phyloP scores from a whole-genome alignment of 2,797 vertebrate species.

The Syndactyla subalaris region DNA sequence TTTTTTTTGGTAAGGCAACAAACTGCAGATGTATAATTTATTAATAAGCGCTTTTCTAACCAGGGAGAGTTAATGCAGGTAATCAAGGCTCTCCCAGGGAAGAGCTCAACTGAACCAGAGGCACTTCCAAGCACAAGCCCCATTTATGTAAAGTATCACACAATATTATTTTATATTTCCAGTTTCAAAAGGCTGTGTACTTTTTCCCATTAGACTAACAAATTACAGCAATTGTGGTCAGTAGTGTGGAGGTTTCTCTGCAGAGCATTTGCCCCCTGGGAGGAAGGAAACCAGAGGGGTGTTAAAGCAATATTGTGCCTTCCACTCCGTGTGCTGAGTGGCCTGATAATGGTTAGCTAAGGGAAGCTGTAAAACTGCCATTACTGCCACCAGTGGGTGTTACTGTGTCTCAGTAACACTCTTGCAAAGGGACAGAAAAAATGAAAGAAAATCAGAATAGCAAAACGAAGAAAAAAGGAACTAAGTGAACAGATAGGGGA shows the following conservation, averaged over 20 bases:
- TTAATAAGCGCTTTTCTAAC: slow-evolving; percentile 52
- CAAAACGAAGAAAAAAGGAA: not conserved
- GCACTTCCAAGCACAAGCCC: slow-evolving; percentile 38
- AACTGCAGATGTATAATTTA: slow-evolving; percentile 50
- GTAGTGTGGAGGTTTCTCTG: slow-evolving; percentile 63
- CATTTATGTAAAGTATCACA: slow-evolving; percentile 53
- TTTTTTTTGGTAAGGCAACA: not conserved
- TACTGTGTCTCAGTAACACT: not conserved
- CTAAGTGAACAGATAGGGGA: not conserved
- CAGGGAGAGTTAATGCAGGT: slow-evolving; percentile 57
- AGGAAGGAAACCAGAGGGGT: slow-evolving; percentile 73
- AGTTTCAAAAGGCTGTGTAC: slow-evolving; percentile 54
- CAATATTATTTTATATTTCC: slow-evolving; percentile 68
- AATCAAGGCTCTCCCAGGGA: slow-evolving; percentile 46
- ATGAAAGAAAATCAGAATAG: not conserved
- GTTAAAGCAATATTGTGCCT: slow-evolving; percentile 68
- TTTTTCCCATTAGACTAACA: slow-evolving; percentile 74
- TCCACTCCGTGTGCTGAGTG: not conserved
- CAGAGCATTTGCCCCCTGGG: slow-evolving; percentile 58
- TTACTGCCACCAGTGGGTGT: slow-evolving; percentile 40
- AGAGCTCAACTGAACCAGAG: slow-evolving; percentile 42
- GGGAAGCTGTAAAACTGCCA: slow-evolving; percentile 36
- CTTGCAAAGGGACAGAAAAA: not conserved
- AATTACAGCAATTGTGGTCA: slow-evolving; percentile 75
- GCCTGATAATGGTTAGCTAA: slow-evolving; percentile 51